A percentile compares a stretch with the other conserved stretches of the same genome.
These are phyloP conservation scores for Siphonodentalium dalli DNA, from an alignment of 2,888 invertebrate genomes.

Conservation along the genomic window DNA sequence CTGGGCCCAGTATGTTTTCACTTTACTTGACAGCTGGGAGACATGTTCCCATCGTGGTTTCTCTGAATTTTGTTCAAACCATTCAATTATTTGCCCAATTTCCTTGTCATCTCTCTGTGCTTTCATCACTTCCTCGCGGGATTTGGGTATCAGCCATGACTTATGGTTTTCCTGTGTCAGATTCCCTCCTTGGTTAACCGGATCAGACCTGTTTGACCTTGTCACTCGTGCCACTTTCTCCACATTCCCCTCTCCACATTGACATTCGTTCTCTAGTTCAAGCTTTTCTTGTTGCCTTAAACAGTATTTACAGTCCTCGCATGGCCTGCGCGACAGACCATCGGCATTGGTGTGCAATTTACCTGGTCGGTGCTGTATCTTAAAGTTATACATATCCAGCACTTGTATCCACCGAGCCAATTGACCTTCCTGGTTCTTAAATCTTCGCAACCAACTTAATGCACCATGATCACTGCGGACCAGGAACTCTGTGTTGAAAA, in stretches of 20 bases:
- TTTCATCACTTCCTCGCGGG: not conserved
- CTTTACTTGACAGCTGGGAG: no score
- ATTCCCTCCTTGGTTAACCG: no score
- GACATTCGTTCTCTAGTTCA: no score
- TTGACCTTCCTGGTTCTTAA: constrained; percentile 17
- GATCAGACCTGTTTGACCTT: no score
- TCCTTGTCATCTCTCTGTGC: not conserved
- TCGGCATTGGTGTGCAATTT: constrained; percentile 11
- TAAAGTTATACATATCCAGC: constrained; percentile 10
- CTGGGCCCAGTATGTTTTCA: no score
- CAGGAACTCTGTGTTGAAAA: constrained; percentile 16
- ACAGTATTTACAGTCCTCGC: constrained; percentile 1
- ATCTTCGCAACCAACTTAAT: constrained; percentile 21
- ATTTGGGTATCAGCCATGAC: not conserved
- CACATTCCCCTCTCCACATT: no score
- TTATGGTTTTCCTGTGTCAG: no score
- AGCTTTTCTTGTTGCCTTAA: no score
- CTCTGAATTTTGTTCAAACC: not conserved
- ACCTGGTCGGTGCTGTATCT: constrained; percentile 10
- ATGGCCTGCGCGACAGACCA: constrained; percentile 3
- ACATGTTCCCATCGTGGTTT: no score
- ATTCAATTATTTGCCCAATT: not conserved
- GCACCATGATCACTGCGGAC: constrained; percentile 29
- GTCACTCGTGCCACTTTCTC: no score
- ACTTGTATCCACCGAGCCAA: constrained; percentile 16